A percentile compares a stretch with the other conserved stretches of the same genome.
Evolutionary conservation across 2,113 vertebrate genomes (phyloP).

Genomic region (Entelurus aequoreus): DNA sequence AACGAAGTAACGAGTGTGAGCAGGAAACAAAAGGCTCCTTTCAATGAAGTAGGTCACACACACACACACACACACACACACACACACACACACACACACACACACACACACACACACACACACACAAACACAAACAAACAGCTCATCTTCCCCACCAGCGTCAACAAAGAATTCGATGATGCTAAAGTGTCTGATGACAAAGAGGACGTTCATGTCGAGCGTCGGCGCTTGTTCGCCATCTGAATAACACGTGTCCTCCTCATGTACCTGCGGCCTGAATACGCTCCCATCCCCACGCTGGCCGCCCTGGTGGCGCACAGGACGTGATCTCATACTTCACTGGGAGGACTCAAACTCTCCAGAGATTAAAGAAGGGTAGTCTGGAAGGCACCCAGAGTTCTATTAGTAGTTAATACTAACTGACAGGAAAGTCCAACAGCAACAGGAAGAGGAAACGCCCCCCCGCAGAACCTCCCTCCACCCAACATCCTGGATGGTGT

Average conservation of each 20-base stretch:
- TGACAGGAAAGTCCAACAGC: slow-evolving; percentile 66
- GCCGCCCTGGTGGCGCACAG: slow-evolving; percentile 64
- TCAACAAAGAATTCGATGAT: not conserved
- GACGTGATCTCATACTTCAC: slow-evolving; percentile 59
- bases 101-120: slow-evolving; percentile 5
- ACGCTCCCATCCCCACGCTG: slow-evolving; percentile 20
- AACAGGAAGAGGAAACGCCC: slow-evolving; percentile 70
- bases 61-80: not conserved
- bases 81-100: not conserved
- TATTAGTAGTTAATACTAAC: slow-evolving; percentile 56
- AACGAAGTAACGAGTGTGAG: too few relatives aligned
- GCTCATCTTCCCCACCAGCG: slow-evolving; percentile 6
- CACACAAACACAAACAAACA: not conserved
- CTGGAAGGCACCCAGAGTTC: slow-evolving; percentile 60
- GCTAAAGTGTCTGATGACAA: not conserved
- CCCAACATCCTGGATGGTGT: slow-evolving; percentile 61
- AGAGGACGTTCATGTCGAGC: not conserved
- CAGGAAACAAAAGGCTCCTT: too few relatives aligned
- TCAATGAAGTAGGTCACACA: not conserved
- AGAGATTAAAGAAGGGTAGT: slow-evolving; percentile 38
- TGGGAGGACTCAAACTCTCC: slow-evolving; percentile 37
- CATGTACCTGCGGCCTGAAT: slow-evolving; percentile 5
- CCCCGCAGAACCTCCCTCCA: slow-evolving; percentile 49
- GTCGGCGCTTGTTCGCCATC: too few relatives aligned
- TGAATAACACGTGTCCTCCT: slow-evolving; percentile 4